Evolutionary conservation across 2,113 vertebrate genomes (phyloP), one percentile per base, ranked within the genome.

Genomic region (Eidolon helvum): DNA sequence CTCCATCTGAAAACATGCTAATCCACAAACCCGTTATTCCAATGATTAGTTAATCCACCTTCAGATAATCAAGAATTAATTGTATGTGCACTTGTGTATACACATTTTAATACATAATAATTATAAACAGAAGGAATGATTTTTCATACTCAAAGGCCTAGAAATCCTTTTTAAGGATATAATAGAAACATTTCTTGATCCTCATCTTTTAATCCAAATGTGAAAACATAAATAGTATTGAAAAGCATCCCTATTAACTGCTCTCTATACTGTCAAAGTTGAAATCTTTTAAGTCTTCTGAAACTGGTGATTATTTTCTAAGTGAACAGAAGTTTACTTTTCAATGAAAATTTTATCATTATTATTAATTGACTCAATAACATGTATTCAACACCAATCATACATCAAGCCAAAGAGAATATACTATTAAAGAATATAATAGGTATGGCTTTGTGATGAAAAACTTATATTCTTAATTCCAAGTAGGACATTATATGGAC

Each of bases 281-380:
- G 21, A 35, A 16, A 77, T 63, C 4, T 57, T 78, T 63, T 59
- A 88, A 43, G 19, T 65, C 7, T 90, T 93, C 45, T 83, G 40
- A 71, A 88, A 74, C 50, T 21, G 24, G 35, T 91, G 11, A 77
- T 84, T 79, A 90, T 72, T 91, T 95, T 86, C 74, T 78, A 96
- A 96, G 69, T 92, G 50, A 94, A 72, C 10, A 74, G 15, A 35
- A 86, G 92, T 86, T 83, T 87, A 59, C 26, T 94, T 95, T 90
- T 57, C 48, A 72, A 22, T 87, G 15, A 26, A 45, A 87, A 89
- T 63, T 84, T 61, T 92, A 90, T 66, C 26, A 79, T 85, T 59
- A 12, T 88, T 33, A 26, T 48, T 61, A 63, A 75, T 53, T 93
- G 61, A 86, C 6, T 89, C 38, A 93, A 55, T 94, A 87, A 65